Base-by-base conservation (phyloP, 2,888 invertebrate species). In the Gonocerus acuteangulatus region DNA sequence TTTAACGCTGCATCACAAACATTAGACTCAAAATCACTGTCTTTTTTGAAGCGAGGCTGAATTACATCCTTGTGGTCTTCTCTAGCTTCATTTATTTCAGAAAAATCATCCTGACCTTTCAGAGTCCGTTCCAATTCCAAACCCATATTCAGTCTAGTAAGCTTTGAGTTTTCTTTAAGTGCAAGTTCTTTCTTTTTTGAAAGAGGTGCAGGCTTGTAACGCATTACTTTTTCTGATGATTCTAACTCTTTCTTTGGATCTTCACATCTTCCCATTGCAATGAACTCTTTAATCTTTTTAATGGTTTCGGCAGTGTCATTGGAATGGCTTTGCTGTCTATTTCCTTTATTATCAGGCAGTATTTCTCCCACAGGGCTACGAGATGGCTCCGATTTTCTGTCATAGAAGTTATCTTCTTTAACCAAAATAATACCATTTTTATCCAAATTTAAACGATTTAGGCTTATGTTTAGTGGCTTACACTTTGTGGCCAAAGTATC, bases 251-350 rank as follows among this genome's bases (percentile, higher is more conserved):
- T 52, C 16, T 42, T 47, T 3, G 47, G 23, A 42, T 60, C 60
- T 6, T 49, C 51, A 39, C 42, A 60, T 21, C 45, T 44, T 23
- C 52, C 45, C 4, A 44, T 23, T 36, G 60, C 52, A 32, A 45
- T 60, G 15, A 60, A 42, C 9, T 27, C 45, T 27, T 60, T 19
- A 23, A 52, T 60, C 27, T 60, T 60, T 27, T 60, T 57, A 18
- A 57, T 57, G n/a, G 57, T 57, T 47, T 57, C 57, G 7, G 57
- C 57, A n/a, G 44, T 47, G 27, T 45, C 57, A 47, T 27, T 34
- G 16, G 19, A 32, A 7, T 6, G 44, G 13, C 4, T 27, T 27
- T 27, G 4, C 9, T 27, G 27, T 27, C 9, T 27, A 6, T 9
- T 9, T 27, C 9, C 9, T 27, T 36, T 36, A 19, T 19, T 19